Evolutionary conservation across 23 tunicate genomes (phyloP).

Genomic region (Trididemnum clinides): DNA sequence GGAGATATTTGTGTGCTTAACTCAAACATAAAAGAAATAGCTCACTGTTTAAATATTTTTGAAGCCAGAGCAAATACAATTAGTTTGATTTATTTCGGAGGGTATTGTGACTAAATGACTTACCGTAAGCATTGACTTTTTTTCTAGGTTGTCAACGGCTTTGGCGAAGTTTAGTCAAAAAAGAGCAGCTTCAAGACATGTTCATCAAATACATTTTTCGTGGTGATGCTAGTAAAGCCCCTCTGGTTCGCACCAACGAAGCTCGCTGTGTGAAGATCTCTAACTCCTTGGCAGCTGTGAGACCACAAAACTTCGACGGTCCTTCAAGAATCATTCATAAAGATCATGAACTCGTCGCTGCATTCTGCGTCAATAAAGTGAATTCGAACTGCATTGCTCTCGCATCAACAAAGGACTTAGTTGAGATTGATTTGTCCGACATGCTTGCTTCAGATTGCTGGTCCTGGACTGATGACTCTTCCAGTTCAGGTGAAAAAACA

Average conservation of each 20-base stretch:
- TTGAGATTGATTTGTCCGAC: constrained; percentile 65
- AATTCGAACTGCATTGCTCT: constrained; percentile 80
- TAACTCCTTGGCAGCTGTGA: not conserved
- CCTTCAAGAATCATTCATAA: constrained; percentile 72
- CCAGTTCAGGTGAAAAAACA: constrained; percentile 16
- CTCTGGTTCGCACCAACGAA: not conserved
- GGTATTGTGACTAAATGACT: too few relatives aligned
- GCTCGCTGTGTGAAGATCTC: too few relatives aligned
- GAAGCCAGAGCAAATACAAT: too few relatives aligned
- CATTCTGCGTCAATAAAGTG: constrained; percentile 89
- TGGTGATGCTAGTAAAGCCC: not conserved
- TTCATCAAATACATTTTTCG: constrained; percentile 82
- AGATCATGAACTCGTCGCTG: constrained; percentile 67
- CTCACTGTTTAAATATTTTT: too few relatives aligned
- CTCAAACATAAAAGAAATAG: too few relatives aligned
- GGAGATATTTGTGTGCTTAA: too few relatives aligned
- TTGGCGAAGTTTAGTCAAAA: constrained; percentile 78
- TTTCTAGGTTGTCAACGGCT: constrained; percentile 58
- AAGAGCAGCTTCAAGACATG: constrained; percentile 60
- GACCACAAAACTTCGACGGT: not conserved
- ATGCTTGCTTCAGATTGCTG: constrained; percentile 71
- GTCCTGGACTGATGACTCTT: constrained; percentile 78
- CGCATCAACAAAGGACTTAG: constrained; percentile 72
- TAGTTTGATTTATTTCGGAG: too few relatives aligned
- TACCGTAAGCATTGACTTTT: too few relatives aligned